Conservation (phyloP, 2,113 vertebrate genomes). For the Coracopsis vasa region DNA sequence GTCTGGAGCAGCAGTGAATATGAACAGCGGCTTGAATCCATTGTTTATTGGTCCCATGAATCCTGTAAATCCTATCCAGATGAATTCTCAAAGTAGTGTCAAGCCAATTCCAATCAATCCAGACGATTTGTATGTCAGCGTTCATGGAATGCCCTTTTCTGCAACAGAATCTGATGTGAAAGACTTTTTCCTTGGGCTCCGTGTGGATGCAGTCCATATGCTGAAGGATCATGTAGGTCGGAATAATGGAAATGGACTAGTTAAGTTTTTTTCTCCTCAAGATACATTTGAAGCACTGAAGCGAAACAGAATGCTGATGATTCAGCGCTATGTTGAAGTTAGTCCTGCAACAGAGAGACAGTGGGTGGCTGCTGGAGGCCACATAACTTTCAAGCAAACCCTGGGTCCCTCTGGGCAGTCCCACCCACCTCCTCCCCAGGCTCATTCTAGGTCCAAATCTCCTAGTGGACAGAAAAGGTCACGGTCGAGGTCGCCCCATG, state of each 20-base stretch:
- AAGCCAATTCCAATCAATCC: slow-evolving; percentile 87
- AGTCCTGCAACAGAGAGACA: slow-evolving; percentile 92
- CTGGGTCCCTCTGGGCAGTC: slow-evolving; percentile 76
- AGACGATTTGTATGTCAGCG: slow-evolving; percentile 89
- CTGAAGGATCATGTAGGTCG: slow-evolving; percentile 90
- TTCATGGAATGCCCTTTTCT: slow-evolving; percentile 94
- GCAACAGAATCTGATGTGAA: slow-evolving; percentile 90
- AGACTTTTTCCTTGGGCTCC: slow-evolving; percentile 94
- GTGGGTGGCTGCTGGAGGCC: slow-evolving; percentile 86
- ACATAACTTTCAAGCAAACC: slow-evolving; percentile 70
- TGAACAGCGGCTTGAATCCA: slow-evolving; percentile 86
- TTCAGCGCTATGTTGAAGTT: slow-evolving; percentile 94
- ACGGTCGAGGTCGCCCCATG: slow-evolving; percentile 92
- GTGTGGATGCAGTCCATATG: slow-evolving; percentile 87
- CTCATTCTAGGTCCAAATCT: slow-evolving; percentile 77
- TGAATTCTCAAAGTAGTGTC: slow-evolving; percentile 88
- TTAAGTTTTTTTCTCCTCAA: slow-evolving; percentile 94
- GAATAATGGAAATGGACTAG: slow-evolving; percentile 90
- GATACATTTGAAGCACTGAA: slow-evolving; percentile 96
- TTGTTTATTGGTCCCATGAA: slow-evolving; percentile 91
- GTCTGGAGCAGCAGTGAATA: slow-evolving; percentile 83
- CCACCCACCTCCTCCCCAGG: slow-evolving; percentile 75
- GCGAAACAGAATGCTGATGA: slow-evolving; percentile 91
- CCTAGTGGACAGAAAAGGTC: slow-evolving; percentile 83
- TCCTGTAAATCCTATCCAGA: slow-evolving; percentile 84